A percentile compares a stretch with the other conserved stretches of the same genome.
phyloP scores from a whole-genome alignment of 1,140 invertebrate genomes.

The Zaprionus africanus region DNA sequence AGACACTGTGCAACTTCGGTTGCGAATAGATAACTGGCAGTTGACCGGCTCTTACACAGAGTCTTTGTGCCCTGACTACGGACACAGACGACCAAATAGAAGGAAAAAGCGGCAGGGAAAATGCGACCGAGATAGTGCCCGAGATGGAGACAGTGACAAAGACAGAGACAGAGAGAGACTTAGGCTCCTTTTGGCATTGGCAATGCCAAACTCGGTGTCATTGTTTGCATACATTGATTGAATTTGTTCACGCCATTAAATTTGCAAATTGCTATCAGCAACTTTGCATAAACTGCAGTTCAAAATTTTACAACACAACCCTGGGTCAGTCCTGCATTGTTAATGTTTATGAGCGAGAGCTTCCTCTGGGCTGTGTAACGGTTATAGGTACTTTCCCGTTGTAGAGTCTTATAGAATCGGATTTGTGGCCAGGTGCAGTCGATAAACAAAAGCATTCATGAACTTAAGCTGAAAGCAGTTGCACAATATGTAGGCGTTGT shows the following conservation, averaged over 20 bases:
- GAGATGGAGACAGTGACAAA: slow-evolving; percentile 4
- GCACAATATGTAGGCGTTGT: slow-evolving; percentile 36
- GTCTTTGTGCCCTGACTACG: slow-evolving; percentile 25
- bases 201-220: slow-evolving; percentile 49
- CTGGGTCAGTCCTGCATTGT: slow-evolving; percentile 42
- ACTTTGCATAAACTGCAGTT: slow-evolving; percentile 77
- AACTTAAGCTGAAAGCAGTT: slow-evolving; percentile 49
- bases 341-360: slow-evolving; percentile 57
- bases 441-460: slow-evolving; percentile 53
- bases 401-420: neutral
- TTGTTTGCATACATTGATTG: slow-evolving; percentile 84
- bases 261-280: slow-evolving; percentile 84
- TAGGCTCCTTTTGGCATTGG: slow-evolving; percentile 38
- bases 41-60: neutral
- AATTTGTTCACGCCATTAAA: slow-evolving; percentile 84
- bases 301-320: slow-evolving; percentile 69
- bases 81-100: slow-evolving; percentile 3
- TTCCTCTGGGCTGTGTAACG: slow-evolving; percentile 1
- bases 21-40: slow-evolving; percentile 20
- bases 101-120: neutral
- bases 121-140: neutral
- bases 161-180: slow-evolving; percentile 9
- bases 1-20: slow-evolving; percentile 4
- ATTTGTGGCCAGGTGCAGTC: slow-evolving; percentile 29
- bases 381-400: slow-evolving; percentile 17